A percentile compares a stretch with the other conserved stretches of the same genome.
These are phyloP conservation scores for Coluber constrictor DNA, from an alignment of 2,797 vertebrate genomes.

Conservation along the genomic window DNA sequence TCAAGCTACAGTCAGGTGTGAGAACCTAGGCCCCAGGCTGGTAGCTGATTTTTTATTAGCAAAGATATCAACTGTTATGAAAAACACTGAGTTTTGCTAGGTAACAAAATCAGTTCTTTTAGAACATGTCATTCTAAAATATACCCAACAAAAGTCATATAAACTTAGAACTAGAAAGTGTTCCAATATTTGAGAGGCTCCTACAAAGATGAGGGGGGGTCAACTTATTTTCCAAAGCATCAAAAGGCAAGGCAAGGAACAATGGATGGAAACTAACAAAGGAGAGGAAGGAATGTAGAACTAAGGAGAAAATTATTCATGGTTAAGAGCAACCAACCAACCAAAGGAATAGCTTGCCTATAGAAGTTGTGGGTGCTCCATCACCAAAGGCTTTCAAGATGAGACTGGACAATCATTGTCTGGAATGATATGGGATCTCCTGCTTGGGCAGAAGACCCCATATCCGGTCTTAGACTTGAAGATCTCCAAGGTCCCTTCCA, in stretches of 20 bases:
- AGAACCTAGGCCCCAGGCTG: neutral
- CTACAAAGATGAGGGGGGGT: neutral
- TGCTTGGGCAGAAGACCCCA: neutral
- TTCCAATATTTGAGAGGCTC: neutral
- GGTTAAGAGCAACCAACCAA: neutral
- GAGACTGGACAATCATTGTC: neutral
- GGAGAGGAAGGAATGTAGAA: neutral
- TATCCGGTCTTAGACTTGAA: neutral
- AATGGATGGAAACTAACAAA: neutral
- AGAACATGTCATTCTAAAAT: constrained; percentile 1
- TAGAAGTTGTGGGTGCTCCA: neutral
- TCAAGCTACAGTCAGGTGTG: neutral
- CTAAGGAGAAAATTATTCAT: neutral
- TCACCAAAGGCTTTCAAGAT: neutral
- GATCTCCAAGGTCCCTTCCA: neutral
- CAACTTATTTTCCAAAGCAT: neutral
- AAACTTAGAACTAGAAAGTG: neutral
- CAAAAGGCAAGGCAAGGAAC: neutral
- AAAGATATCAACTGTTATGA: neutral
- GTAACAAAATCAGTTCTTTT: too few relatives aligned
- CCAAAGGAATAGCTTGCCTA: neutral
- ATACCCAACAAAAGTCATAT: neutral
- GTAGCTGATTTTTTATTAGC: neutral
- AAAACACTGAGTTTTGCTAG: too few relatives aligned
- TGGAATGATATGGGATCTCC: neutral